These are phyloP conservation scores for Polyommatus icarus DNA, from an alignment of 2,888 invertebrate genomes.

Conservation along the genomic window DNA sequence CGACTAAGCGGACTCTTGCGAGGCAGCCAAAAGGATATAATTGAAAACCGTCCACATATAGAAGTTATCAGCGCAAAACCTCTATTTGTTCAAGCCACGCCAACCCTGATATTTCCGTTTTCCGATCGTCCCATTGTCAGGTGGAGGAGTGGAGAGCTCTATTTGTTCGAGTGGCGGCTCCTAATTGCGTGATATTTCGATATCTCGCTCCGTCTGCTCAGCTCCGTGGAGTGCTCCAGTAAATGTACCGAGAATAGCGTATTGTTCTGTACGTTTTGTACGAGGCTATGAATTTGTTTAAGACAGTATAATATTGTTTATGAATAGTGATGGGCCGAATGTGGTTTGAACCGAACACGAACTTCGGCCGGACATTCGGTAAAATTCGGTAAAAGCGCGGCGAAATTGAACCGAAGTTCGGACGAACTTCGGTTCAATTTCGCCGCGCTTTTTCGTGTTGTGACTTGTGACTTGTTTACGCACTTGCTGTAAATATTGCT, in stretches of 20 bases:
- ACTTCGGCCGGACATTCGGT: too few species aligned
- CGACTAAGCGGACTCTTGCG: not conserved
- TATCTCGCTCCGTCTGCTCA: constrained; percentile 21
- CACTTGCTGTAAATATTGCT: too few species aligned
- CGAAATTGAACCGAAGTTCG: too few species aligned
- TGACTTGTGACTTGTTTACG: too few species aligned
- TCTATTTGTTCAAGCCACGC: constrained; percentile 13
- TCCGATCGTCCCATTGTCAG: constrained; percentile 21
- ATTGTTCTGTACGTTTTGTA: not conserved
- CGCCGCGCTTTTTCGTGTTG: too few species aligned
- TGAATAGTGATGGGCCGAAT: too few species aligned
- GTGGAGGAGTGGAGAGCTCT: not conserved
- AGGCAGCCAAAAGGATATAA: not conserved
- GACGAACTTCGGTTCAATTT: too few species aligned
- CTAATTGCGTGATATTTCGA: constrained; percentile 26
- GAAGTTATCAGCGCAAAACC: not conserved
- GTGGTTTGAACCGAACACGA: too few species aligned
- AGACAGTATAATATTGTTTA: not conserved
- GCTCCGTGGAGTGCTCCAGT: not conserved
- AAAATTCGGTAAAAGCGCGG: too few species aligned
- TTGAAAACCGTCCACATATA: not conserved
- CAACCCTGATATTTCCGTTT: constrained; percentile 7
- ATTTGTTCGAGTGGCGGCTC: constrained; percentile 24
- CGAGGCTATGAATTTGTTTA: not conserved
- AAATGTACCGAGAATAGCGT: not conserved